phyloP scores from a whole-genome alignment of 2,888 invertebrate genomes.

The Acleris cristana region DNA sequence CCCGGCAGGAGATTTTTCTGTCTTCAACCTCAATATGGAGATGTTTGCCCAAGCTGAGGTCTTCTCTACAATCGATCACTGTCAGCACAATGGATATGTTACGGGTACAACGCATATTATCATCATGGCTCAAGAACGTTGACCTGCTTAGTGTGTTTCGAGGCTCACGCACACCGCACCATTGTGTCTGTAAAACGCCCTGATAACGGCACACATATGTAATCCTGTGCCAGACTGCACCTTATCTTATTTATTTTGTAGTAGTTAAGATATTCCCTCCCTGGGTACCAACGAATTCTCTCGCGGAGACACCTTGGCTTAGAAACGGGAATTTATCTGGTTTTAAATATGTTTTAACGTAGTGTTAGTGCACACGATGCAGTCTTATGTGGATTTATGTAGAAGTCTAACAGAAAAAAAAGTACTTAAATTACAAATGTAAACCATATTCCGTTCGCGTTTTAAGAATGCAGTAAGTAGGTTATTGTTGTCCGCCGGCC shows the following conservation, averaged over 20 bases:
- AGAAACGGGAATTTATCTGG: constrained; percentile 4
- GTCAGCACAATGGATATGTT: constrained; percentile 61
- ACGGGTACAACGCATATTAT: constrained; percentile 59
- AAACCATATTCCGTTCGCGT: too few relatives aligned
- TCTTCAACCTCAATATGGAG: constrained; percentile 56
- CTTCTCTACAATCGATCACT: constrained; percentile 78
- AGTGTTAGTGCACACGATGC: not conserved
- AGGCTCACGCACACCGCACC: constrained; percentile 62
- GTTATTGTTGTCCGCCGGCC: too few relatives aligned
- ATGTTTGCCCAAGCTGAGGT: constrained; percentile 75
- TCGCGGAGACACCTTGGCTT: constrained; percentile 1
- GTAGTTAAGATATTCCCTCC: constrained; percentile 50
- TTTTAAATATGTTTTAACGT: constrained; percentile 11
- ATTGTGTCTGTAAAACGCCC: constrained; percentile 55
- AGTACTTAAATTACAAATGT: too few relatives aligned
- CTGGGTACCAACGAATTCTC: constrained; percentile 21
- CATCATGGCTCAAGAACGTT: constrained; percentile 62
- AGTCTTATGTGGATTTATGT: too few relatives aligned
- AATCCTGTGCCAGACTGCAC: constrained; percentile 47
- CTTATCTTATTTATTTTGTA: constrained; percentile 72
- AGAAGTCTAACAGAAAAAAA: too few relatives aligned
- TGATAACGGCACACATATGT: constrained; percentile 63
- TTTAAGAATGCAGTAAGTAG: too few relatives aligned
- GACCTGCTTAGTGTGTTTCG: constrained; percentile 70
- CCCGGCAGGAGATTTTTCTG: constrained; percentile 58